Conservation (phyloP, 2,888 invertebrate species). For the Xiphydria camelus region DNA sequence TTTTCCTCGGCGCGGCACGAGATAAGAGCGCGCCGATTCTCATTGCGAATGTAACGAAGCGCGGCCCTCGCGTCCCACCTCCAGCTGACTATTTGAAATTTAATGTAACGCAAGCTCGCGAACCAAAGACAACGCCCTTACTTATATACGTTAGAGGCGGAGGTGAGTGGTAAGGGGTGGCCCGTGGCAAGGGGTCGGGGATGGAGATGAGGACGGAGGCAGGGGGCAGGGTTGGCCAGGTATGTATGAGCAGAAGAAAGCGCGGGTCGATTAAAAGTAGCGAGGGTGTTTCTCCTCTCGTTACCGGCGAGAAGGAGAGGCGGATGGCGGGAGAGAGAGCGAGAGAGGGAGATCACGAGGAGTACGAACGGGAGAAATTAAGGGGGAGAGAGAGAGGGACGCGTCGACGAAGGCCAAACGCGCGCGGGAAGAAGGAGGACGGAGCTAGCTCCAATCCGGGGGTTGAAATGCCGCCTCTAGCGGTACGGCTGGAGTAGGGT, state of each 20-base stretch:
- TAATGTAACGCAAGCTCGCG: conserved; percentile 24
- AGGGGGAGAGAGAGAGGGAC: conserved; percentile 13
- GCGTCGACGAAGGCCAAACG: too few relatives aligned
- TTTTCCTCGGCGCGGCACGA: too few relatives aligned
- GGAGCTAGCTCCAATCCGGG: conserved; percentile 25
- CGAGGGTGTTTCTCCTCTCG: conserved; percentile 59
- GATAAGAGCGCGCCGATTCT: too few relatives aligned
- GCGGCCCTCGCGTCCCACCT: conserved; percentile 10
- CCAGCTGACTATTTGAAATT: conserved; percentile 15
- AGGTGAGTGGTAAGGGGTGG: conserved; percentile 21
- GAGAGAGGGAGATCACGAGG: conserved; percentile 22
- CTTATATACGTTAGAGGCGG: conserved; percentile 34
- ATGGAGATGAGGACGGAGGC: conserved; percentile 28
- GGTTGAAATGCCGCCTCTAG: conserved; percentile 27
- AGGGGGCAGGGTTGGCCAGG: conserved; percentile 44
- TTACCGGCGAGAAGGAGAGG: conserved; percentile 40
- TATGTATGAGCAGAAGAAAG: conserved; percentile 58
- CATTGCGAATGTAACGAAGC: too few relatives aligned
- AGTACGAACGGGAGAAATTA: not conserved
- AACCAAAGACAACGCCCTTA: conserved; percentile 57
- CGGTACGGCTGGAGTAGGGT: conserved; percentile 14
- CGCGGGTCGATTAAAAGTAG: conserved; percentile 60
- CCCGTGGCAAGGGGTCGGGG: conserved; percentile 32
- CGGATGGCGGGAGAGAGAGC: conserved; percentile 12
- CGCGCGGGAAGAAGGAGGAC: not conserved